Base-by-base conservation (phyloP, 1,140 invertebrate species). In the Apocrypta bakeri region DNA sequence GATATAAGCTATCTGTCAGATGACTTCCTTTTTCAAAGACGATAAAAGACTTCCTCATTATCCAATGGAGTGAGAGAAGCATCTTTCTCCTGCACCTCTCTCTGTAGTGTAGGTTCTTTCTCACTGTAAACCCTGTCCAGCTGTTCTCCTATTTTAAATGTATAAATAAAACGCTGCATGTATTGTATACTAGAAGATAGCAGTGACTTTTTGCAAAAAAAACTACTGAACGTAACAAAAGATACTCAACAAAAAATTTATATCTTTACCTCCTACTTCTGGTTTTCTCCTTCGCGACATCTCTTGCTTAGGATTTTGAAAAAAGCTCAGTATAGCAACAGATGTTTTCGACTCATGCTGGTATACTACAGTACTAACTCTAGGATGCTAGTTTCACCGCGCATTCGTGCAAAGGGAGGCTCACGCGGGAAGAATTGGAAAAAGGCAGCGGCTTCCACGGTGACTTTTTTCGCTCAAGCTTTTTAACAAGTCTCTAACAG, bases 401-500 rank as follows among this genome's bases (percentile, higher is more conserved):
- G 48, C 48, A 17, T 48, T 48, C 12, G 42, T 17, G 48, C 48
- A 56, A 56, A 56, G n/a, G 48, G 24, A 63, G 29, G 29, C 63
- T 61, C 56, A 64, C 64, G 76, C 68, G 27, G 71, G 56, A 56
- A 56, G 79, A 74, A 81, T 81, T 25, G 25, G 69, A 81, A 81
- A 81, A 73, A n/a, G 27, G 17, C 42, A 73, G 80, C 9, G 33
- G 80, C 74, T 79, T 68, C 68, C 74, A 63, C 48, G 33, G 40
- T 56, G 25, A 9, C 21, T 69, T 48, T 64, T 82, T 83, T 82
- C 74, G 61, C 79, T 56, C 24, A 73, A 64, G 69, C 83, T 85
- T 87, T 85, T 87, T 87, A 87, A 85, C 85, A 85, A 85, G 81
- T 87, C 86, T 85, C 85, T 85, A 72, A 25, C n/a, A 72, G 37